phyloP scores from a whole-genome alignment of 1,140 invertebrate genomes.

The Eueides isabella region DNA sequence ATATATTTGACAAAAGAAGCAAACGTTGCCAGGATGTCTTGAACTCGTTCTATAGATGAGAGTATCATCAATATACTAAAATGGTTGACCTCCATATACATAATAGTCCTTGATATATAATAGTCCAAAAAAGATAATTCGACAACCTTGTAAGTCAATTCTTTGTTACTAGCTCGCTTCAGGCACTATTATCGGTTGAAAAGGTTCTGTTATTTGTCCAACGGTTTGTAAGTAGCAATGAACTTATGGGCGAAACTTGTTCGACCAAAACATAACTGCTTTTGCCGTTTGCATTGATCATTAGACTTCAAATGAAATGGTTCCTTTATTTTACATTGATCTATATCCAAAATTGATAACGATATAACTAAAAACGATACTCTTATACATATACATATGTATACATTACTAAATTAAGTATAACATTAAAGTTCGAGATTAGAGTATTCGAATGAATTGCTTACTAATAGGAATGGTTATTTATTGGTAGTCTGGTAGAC shows the following conservation, averaged over 20 bases:
- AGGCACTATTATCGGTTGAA: slow-evolving; percentile 13
- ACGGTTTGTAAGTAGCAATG: slow-evolving; percentile 23
- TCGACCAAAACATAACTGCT: slow-evolving; percentile 3
- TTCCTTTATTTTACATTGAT: background rate
- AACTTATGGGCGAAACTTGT: slow-evolving; percentile 14
- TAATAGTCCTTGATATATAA: too few relatives aligned
- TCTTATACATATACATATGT: background rate
- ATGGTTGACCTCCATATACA: slow-evolving; percentile 60
- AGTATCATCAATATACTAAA: slow-evolving; percentile 58
- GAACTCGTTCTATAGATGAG: slow-evolving; percentile 55
- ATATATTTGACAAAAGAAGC: slow-evolving; percentile 16
- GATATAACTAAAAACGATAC: too few relatives aligned
- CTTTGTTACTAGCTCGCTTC: slow-evolving; percentile 33
- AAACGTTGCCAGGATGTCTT: slow-evolving; percentile 55
- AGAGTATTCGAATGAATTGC: background rate
- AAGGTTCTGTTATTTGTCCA: slow-evolving; percentile 26
- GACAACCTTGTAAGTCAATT: slow-evolving; percentile 40
- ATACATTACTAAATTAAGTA: background rate
- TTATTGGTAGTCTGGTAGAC: background rate
- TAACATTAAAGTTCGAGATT: background rate
- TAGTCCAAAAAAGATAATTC: slow-evolving; percentile 38
- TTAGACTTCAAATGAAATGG: background rate
- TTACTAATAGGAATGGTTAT: background rate
- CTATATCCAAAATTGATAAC: background rate
- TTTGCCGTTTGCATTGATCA: background rate